Evolutionary conservation across 2,888 invertebrate genomes (phyloP), one percentile per base, ranked within the genome.

Genomic region (Gnatocerus cornutus): DNA sequence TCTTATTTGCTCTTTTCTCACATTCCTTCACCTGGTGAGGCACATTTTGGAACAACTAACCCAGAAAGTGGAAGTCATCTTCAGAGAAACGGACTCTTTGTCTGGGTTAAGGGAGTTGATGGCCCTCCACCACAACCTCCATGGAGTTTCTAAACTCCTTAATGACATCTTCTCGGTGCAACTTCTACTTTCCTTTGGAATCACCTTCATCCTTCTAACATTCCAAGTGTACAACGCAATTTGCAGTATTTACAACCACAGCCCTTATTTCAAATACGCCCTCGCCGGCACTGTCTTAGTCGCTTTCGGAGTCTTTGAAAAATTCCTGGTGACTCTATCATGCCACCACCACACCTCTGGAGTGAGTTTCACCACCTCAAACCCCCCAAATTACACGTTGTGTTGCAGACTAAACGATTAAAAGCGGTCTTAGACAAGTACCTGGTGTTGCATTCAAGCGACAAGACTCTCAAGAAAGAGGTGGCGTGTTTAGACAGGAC

Each of bases 141-240:
- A 21, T n/a, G 62, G 33, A 3, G 14, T 39, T 14, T 37, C 33
- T 12, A 33, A 50, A 9, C 13, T 62, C 6, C 21, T 50, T 12
- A 62, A 27, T 21, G 13, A 33, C 1, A 39, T 41, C 1, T 62
- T 50, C 39, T 48, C 62, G 2, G 27, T 50, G 9, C 62, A 50
- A n/a, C 33, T 62, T 27, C 27, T 62, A 10, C 8, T 50, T 3
- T 62, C 62, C 16, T 62, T 62, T 10, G 62, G 16, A 3, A 27
- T 27, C 1, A 48, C 16, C 16, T 62, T 62, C 13, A 16, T 52
- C 3, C 7, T 62, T 5, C 9, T 52, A 13, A 62, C 50, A n/a
- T 39, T 62, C n/a, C 62, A 62, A 12, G 30, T 14, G 30, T 62
- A 52, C 16, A 50, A 50, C 27, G 21, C 50, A 14, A 16, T 62